phyloP scores from a whole-genome alignment of 1,140 invertebrate genomes.

The Papilio xuthus region DNA sequence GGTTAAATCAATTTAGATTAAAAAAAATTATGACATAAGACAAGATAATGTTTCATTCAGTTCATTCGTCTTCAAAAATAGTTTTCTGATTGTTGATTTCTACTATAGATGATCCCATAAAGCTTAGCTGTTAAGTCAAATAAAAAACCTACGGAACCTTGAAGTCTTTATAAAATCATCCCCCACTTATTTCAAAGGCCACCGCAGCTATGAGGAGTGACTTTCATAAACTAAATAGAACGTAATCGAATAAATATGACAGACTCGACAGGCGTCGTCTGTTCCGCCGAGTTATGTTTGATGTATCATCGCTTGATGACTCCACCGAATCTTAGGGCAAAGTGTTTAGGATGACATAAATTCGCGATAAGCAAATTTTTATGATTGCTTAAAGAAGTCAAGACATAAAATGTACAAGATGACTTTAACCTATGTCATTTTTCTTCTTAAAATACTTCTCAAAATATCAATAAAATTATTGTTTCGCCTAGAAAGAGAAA shows the following conservation, averaged over 20 bases:
- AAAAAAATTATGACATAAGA: too few species aligned
- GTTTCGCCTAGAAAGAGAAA: too few species aligned
- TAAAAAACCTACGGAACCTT: not conserved
- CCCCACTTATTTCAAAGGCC: constrained; percentile 33
- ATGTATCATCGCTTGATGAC: constrained; percentile 49
- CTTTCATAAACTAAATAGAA: constrained; percentile 57
- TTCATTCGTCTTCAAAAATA: too few species aligned
- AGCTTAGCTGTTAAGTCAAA: not conserved
- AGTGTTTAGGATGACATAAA: constrained; percentile 33
- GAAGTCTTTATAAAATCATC: not conserved
- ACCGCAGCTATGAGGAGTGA: constrained; percentile 44
- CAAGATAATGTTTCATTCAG: too few species aligned
- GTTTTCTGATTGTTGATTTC: too few species aligned
- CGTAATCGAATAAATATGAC: constrained; percentile 66
- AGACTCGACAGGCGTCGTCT: constrained; percentile 48
- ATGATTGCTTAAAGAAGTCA: not conserved
- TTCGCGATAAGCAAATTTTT: constrained; percentile 4
- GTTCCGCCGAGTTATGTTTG: constrained; percentile 45
- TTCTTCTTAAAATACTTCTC: too few species aligned
- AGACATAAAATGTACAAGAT: too few species aligned
- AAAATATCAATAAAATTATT: too few species aligned
- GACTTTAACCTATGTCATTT: too few species aligned
- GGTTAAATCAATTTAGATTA: too few species aligned
- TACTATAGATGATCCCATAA: too few species aligned
- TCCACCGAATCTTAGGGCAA: constrained; percentile 40